phyloP scores from a whole-genome alignment of 2,113 vertebrate genomes.

The Syngnathus floridae region DNA sequence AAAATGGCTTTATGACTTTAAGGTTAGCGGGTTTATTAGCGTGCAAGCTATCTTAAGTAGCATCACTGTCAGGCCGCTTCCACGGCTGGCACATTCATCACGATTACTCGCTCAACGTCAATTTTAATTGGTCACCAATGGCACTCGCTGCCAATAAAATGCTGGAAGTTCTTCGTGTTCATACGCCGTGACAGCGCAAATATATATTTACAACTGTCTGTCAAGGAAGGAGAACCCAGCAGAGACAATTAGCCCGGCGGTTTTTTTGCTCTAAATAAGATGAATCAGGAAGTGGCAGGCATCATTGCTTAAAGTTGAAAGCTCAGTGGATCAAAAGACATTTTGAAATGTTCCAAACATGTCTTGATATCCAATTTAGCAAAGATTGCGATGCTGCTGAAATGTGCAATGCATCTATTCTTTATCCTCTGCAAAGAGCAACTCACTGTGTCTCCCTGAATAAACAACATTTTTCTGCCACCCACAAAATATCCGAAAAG shows the following conservation, averaged over 20 bases:
- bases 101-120: slow-evolving; percentile 28
- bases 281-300: slow-evolving; percentile 5
- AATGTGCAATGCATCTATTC: no score
- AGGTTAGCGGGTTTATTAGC: neutral
- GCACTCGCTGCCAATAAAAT: slow-evolving; percentile 26
- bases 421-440: no score
- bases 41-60: neutral
- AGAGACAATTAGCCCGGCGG: slow-evolving; percentile 8
- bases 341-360: no score
- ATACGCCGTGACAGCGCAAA: slow-evolving; percentile 2
- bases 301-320: neutral
- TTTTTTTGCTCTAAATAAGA: slow-evolving; percentile 9
- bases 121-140: slow-evolving; percentile 12
- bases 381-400: no score
- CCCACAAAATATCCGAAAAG: no score
- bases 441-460: no score
- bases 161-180: slow-evolving; percentile 3
- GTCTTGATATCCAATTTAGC: no score
- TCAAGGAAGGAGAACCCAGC: neutral
- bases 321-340: neutral
- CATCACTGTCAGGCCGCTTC: neutral
- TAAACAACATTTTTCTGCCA: no score
- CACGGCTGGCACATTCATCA: slow-evolving; percentile 30
- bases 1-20: neutral
- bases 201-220: slow-evolving; percentile 10